Conservation (phyloP, 2,113 vertebrate genomes). For the Rafetus swinhoei region DNA sequence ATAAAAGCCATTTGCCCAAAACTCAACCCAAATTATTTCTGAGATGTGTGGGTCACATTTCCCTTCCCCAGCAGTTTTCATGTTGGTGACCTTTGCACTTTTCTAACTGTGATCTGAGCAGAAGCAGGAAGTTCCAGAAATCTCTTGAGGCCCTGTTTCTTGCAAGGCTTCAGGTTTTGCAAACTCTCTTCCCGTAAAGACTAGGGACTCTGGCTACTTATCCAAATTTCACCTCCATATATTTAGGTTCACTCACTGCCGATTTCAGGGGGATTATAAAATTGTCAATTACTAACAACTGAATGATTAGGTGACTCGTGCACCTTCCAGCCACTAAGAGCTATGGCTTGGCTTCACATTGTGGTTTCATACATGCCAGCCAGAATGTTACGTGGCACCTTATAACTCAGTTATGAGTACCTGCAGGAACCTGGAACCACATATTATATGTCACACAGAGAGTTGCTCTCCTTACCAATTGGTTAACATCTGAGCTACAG, state of each 20-base stretch:
- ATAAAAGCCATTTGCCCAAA: neutral
- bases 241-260: neutral
- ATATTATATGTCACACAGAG: neutral
- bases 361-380: neutral
- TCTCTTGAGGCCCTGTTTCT: neutral
- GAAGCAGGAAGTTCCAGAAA: neutral
- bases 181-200: neutral
- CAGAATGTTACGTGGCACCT: neutral
- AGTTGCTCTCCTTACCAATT: fast-evolving
- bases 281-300: neutral
- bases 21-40: fast-evolving
- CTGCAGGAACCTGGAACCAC: neutral
- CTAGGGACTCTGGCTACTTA: neutral
- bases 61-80: neutral
- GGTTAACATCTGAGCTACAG: neutral
- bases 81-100: neutral
- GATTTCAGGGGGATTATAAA: fast-evolving
- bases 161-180: neutral
- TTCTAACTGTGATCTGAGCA: neutral
- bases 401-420: neutral
- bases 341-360: neutral
- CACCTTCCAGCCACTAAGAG: neutral
- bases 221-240: neutral
- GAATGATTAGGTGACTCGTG: fast-evolving
- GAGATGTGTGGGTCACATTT: neutral